A percentile compares a stretch with the other conserved stretches of the same genome.
phyloP scores from a whole-genome alignment of 1,140 invertebrate genomes.

The Adoxophyes honmai region DNA sequence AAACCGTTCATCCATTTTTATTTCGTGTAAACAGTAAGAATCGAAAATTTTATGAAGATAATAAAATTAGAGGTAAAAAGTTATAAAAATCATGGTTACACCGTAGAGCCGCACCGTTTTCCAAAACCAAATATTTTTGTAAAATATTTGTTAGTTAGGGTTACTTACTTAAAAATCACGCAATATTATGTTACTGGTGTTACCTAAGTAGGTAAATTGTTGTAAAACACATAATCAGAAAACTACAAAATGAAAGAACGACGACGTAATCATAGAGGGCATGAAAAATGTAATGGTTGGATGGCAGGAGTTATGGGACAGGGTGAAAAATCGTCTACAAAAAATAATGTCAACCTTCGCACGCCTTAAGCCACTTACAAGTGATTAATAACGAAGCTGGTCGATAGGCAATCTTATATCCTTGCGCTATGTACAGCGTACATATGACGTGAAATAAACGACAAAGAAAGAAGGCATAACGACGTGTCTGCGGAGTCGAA shows the following conservation, averaged over 20 bases:
- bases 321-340: slow-evolving; percentile 2
- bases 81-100: too few species aligned
- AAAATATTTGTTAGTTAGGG: too few species aligned
- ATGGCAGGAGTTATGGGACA: not conserved
- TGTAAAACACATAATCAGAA: too few species aligned
- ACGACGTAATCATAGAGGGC: not conserved
- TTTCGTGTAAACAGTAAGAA: too few species aligned
- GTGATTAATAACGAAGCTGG: slow-evolving; percentile 8
- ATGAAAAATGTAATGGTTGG: slow-evolving; percentile 2
- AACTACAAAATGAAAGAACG: not conserved
- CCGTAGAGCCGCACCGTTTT: too few species aligned
- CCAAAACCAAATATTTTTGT: too few species aligned
- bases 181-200: too few species aligned
- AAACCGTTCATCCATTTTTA: too few species aligned
- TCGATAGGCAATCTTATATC: not conserved
- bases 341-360: not conserved
- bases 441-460: not conserved
- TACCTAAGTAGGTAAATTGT: too few species aligned
- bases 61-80: too few species aligned
- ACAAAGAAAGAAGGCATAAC: slow-evolving; percentile 3
- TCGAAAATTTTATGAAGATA: too few species aligned
- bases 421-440: not conserved
- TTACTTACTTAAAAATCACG: too few species aligned
- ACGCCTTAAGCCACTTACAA: not conserved
- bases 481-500: slow-evolving; percentile 10